Evolutionary conservation across 2,888 invertebrate genomes (phyloP), one percentile per base, ranked within the genome.

Genomic region (Drosophila hamatofila): DNA sequence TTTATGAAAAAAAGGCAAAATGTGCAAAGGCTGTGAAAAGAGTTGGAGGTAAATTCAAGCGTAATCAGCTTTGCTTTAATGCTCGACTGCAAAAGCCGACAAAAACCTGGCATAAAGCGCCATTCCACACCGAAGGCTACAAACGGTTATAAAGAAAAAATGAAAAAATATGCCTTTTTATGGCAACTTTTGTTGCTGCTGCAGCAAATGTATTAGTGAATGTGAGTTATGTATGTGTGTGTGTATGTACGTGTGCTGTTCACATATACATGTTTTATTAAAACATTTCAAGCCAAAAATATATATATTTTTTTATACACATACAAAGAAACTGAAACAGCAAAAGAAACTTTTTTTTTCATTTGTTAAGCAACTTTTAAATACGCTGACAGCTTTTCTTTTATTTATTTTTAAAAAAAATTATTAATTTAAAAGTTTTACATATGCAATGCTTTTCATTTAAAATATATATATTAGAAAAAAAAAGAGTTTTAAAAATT

Each of bases 231-330:
- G 27, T 48, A 41, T 60, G 57, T 41, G 16, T 18, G 39, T n/a
- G n/a, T 25, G 37, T 44, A 23, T 35, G 23, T 57, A n/a, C 46
- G 57, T 57, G 0, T 55, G 9, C 51, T 51, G 30, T 59, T 56
- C 65, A 44, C 27, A 63, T 71, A 58, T 59, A 80, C n/a, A 54
- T 54, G 39, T 39, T 82, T 85, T 82, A 85, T 82, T 72, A 75
- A 85, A 85, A 73, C 61, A 82, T 82, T 72, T 69, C 54, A 21
- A 54, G 46, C 48, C 61, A 56, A 46, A 37, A 57, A 55, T 14
- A 44, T 23, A 12, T 21, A 25, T 39, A 9, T 37, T 9, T 37
- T 27, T 37, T 30, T 21, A 2, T 16, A 56, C 16, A 57, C 46
- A 37, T 54, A 55, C 48, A 54, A 46, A 61, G 33, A 65, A 63